phyloP scores from a whole-genome alignment of 2,888 invertebrate species.

The Cryptocephalus primarius region DNA sequence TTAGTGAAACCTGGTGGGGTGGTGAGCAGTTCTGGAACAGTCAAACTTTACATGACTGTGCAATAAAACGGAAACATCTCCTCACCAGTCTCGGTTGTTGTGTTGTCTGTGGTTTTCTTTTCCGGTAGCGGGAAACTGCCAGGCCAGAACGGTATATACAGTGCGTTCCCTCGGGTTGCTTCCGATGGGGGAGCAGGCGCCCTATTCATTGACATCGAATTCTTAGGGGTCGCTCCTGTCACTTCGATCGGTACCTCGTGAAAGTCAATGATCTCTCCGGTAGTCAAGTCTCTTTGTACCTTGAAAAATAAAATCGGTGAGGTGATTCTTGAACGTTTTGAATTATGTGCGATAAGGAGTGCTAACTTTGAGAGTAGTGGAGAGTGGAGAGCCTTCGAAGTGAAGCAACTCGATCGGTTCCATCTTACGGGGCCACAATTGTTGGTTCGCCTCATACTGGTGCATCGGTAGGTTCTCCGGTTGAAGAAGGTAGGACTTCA shows the following conservation, averaged over 20 bases:
- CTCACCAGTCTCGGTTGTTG: not conserved
- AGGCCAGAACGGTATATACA: constrained; percentile 80
- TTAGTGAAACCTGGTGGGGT: constrained; percentile 58
- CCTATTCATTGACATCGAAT: constrained; percentile 69
- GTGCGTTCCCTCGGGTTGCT: constrained; percentile 62
- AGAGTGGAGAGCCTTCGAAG: constrained; percentile 40
- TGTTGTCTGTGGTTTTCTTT: constrained; percentile 35
- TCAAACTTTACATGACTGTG: not conserved
- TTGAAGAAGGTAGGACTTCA: constrained; percentile 54
- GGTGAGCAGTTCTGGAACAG: constrained; percentile 26
- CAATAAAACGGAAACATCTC: not conserved
- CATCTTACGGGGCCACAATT: constrained; percentile 50
- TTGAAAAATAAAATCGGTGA: constrained; percentile 23
- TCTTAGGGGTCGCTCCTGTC: constrained; percentile 54
- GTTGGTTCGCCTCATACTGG: constrained; percentile 55
- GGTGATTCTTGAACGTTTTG: not conserved
- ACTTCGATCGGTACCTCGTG: constrained; percentile 47
- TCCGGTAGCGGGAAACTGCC: constrained; percentile 57
- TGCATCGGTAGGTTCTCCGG: constrained; percentile 65
- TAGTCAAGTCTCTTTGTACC: constrained; percentile 63
- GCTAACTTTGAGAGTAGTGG: constrained; percentile 42
- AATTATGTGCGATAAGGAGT: too few relatives aligned
- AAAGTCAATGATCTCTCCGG: constrained; percentile 64
- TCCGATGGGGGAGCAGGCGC: constrained; percentile 63
- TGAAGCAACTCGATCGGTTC: constrained; percentile 43